Conservation (phyloP, 1,140 invertebrate species). For the Pantala flavescens region DNA sequence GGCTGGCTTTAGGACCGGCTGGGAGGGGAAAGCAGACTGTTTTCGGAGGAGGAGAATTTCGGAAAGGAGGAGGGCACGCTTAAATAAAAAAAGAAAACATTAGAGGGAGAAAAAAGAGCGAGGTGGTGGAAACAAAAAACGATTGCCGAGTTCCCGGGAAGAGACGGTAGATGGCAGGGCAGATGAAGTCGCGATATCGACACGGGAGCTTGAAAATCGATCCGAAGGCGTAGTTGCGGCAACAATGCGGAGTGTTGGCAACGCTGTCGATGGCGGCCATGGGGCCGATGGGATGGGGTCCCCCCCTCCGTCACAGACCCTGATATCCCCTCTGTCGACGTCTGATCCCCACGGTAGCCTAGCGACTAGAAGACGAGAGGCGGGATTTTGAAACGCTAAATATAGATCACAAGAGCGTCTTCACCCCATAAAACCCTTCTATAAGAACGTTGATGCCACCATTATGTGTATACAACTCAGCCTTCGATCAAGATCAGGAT, state of each 20-base stretch:
- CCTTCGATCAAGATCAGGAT: too few species aligned
- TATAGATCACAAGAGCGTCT: neutral
- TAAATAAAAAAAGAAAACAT: conserved; percentile 1
- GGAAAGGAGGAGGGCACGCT: neutral
- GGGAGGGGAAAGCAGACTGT: neutral
- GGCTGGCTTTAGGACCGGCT: neutral
- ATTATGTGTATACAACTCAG: too few species aligned
- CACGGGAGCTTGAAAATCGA: neutral
- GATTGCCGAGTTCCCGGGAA: neutral
- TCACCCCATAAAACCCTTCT: neutral
- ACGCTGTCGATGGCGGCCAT: neutral
- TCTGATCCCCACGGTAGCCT: neutral
- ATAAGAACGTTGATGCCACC: too few species aligned
- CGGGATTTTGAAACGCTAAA: conserved; percentile 9
- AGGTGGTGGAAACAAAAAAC: conserved; percentile 5
- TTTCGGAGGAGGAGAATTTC: neutral
- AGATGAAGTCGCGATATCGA: neutral
- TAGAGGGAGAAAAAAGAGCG: neutral
- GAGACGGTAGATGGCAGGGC: neutral
- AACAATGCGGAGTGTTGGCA: neutral
- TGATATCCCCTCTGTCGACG: conserved; percentile 3
- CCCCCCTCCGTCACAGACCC: neutral
- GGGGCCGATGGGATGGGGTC: neutral
- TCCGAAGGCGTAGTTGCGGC: neutral
- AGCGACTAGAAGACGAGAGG: neutral